Conservation (phyloP, 2,888 invertebrate species). For the Leptinotarsa peninsularis region DNA sequence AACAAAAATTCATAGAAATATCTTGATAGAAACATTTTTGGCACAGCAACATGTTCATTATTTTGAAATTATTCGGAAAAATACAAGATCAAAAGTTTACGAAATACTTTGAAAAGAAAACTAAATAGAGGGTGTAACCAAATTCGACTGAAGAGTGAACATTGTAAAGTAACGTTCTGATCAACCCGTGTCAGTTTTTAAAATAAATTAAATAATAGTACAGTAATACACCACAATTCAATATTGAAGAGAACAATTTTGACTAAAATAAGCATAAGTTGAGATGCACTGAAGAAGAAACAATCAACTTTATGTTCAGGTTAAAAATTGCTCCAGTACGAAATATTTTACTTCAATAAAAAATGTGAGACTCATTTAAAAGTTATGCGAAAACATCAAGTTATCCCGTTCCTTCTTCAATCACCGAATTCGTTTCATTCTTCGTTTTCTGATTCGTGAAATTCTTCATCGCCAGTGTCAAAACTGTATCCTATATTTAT, state of each 20-base stretch:
- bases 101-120: no score
- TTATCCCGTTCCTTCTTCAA: neutral
- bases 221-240: neutral
- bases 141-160: no score
- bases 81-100: no score
- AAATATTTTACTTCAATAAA: neutral
- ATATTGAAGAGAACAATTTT: neutral
- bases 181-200: no score
- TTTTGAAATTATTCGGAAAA: no score
- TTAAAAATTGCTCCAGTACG: no score
- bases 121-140: no score
- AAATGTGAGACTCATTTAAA: neutral
- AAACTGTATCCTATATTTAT: slow-evolving; percentile 82
- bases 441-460: slow-evolving; percentile 6
- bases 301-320: neutral
- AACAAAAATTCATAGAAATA: no score
- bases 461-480: slow-evolving; percentile 60
- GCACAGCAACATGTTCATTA: no score
- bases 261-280: neutral
- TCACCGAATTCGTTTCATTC: slow-evolving; percentile 9
- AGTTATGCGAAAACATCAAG: neutral
- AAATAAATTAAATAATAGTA: no score
- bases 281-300: slow-evolving; percentile 3
- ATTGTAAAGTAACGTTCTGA: no score
- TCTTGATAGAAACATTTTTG: no score